Evolutionary conservation across 2,888 invertebrate genomes (phyloP).

Genomic region (Noctua pronuba): DNA sequence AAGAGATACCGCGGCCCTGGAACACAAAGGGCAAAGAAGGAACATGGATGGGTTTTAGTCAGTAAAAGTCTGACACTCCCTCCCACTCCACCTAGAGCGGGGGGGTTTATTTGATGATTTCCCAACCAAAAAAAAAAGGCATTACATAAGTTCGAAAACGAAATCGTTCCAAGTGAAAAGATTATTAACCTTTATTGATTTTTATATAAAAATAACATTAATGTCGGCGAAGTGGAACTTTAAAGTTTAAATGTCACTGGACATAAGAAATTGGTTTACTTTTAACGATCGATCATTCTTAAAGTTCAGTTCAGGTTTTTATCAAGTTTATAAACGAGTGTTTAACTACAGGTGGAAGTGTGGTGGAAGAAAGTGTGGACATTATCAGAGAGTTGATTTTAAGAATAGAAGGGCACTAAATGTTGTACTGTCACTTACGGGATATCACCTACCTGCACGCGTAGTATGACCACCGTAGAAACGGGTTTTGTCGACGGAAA

Average conservation of each 20-base stretch:
- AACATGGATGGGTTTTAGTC: too few species aligned
- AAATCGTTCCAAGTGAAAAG: slow-evolving; percentile 21
- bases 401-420: neutral
- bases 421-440: too few species aligned
- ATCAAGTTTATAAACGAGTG: neutral
- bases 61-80: too few species aligned
- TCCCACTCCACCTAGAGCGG: too few species aligned
- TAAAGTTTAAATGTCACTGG: slow-evolving; percentile 53
- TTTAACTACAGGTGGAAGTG: slow-evolving; percentile 17
- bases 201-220: slow-evolving; percentile 39
- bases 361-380: neutral
- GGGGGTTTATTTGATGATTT: too few species aligned
- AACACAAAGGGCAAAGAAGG: too few species aligned
- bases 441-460: too few species aligned
- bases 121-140: too few species aligned
- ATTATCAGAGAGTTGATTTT: slow-evolving; percentile 1
- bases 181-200: slow-evolving; percentile 61
- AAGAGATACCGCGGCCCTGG: too few species aligned
- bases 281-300: slow-evolving; percentile 42
- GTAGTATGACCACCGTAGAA: too few species aligned
- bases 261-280: slow-evolving; percentile 49
- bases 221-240: slow-evolving; percentile 48
- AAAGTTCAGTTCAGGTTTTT: slow-evolving; percentile 21
- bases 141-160: slow-evolving; percentile 18
- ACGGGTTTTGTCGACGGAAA: too few species aligned